A percentile compares a stretch with the other conserved stretches of the same genome.
Conservation (phyloP, 1,140 invertebrate genomes). For the Wasmannia auropunctata region DNA sequence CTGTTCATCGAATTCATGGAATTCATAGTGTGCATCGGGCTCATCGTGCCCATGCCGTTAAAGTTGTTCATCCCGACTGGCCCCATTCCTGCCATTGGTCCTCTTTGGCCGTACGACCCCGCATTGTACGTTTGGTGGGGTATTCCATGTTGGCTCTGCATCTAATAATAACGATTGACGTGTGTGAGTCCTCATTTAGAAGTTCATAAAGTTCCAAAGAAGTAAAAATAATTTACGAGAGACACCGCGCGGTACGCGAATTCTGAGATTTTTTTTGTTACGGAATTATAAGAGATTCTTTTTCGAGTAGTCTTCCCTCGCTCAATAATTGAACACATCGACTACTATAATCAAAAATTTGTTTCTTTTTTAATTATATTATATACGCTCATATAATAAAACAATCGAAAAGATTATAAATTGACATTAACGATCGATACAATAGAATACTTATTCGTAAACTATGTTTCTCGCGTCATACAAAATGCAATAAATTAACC, state of each 20-base stretch:
- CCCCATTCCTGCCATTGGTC: conserved; percentile 84
- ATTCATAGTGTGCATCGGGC: conserved; percentile 81
- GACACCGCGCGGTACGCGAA: background rate
- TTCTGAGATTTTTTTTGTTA: background rate
- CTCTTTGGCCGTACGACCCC: conserved; percentile 86
- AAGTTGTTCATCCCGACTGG: conserved; percentile 80
- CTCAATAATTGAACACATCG: background rate
- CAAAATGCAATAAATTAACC: background rate
- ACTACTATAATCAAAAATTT: background rate
- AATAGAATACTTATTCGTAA: background rate
- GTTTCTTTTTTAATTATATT: background rate
- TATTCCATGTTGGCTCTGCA: conserved; percentile 84
- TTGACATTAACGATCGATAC: background rate
- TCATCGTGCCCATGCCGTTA: conserved; percentile 84
- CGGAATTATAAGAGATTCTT: background rate
- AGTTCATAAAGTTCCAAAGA: background rate
- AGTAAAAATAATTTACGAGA: background rate
- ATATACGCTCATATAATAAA: background rate
- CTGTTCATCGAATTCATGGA: conserved; percentile 84
- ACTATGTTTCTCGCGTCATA: background rate
- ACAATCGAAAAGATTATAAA: background rate
- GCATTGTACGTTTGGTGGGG: conserved; percentile 84
- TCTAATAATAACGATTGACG: conserved; percentile 53
- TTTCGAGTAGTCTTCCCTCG: background rate
- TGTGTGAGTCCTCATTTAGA: conserved; percentile 11